Evolutionary conservation across 1,140 invertebrate species (phyloP).

Genomic region (Chrysoperla carnea): DNA sequence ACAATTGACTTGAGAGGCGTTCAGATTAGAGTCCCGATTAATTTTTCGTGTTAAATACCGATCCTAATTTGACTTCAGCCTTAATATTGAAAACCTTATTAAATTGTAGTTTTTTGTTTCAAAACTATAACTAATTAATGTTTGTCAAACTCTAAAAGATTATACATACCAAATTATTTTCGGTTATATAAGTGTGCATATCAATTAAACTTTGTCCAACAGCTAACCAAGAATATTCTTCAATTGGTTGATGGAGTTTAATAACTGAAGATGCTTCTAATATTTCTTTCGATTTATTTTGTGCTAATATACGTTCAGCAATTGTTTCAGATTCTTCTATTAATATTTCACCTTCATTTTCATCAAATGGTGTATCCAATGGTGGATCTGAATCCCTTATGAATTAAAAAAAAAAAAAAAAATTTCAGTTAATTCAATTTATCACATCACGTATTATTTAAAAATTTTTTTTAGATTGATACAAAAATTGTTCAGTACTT

Average conservation of each 20-base stretch:
- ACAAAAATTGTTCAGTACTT: too few species aligned
- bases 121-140: too few species aligned
- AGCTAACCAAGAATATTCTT: constrained; percentile 41
- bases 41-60: too few species aligned
- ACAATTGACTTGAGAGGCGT: too few species aligned
- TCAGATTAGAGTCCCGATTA: too few species aligned
- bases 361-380: constrained; percentile 33
- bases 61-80: too few species aligned
- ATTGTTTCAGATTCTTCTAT: constrained; percentile 45
- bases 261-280: constrained; percentile 35
- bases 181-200: constrained; percentile 45
- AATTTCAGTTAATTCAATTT: neutral
- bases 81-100: too few species aligned
- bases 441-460: constrained; percentile 1
- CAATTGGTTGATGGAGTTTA: constrained; percentile 36
- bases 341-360: constrained; percentile 33
- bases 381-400: constrained; percentile 24
- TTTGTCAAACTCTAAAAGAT: too few species aligned
- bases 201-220: constrained; percentile 45
- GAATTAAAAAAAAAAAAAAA: constrained; percentile 14
- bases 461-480: too few species aligned
- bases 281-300: constrained; percentile 29
- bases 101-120: too few species aligned
- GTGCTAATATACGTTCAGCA: constrained; percentile 33
- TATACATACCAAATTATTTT: constrained; percentile 25